phyloP scores from a whole-genome alignment of 2,113 vertebrate species.

The Gymnogyps californianus region DNA sequence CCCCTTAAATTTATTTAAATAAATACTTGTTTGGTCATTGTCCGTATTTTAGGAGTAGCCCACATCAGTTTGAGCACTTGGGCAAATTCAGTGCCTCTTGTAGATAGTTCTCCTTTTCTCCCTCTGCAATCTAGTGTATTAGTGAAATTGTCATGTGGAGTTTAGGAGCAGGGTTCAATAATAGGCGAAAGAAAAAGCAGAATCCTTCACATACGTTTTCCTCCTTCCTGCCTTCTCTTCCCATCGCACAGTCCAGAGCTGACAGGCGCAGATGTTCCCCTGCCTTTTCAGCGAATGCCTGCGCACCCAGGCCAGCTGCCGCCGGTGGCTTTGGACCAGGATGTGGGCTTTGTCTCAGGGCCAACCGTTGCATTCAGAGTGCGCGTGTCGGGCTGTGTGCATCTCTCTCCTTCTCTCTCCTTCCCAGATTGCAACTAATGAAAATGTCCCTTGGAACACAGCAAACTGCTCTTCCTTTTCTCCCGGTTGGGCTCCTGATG shows the following conservation, averaged over 20 bases:
- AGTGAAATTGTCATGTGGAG: not conserved
- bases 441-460: not conserved
- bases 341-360: not conserved
- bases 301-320: not conserved
- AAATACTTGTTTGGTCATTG: not conserved
- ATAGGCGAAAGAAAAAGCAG: not conserved
- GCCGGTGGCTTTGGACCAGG: not conserved
- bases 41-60: not conserved
- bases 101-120: not conserved
- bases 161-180: not conserved
- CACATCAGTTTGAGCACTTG: not conserved
- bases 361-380: not conserved
- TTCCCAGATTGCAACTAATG: not conserved
- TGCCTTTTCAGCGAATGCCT: not conserved
- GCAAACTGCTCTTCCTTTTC: not conserved
- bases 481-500: not conserved
- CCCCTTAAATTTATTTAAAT: not conserved
- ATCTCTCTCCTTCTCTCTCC: not conserved
- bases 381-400: not conserved
- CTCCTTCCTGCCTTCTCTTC: not conserved
- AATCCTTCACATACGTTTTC: not conserved
- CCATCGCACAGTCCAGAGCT: not conserved
- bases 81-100: not conserved
- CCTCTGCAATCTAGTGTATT: not conserved
- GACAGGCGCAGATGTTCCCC: not conserved